Base-by-base conservation (phyloP, 2,797 vertebrate genomes). In the Danio jaintianensis region DNA sequence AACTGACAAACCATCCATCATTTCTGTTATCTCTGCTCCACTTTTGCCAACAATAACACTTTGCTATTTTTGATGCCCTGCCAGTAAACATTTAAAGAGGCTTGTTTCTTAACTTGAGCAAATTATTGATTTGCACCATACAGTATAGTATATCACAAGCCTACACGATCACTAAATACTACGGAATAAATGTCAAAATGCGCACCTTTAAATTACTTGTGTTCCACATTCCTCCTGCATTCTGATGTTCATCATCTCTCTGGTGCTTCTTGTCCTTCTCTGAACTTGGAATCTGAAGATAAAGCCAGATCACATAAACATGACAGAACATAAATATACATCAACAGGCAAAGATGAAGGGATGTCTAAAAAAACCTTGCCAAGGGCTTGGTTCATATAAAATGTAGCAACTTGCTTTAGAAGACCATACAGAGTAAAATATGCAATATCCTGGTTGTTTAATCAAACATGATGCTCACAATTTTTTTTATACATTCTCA, bases 41-140 rank as follows among this genome's bases (percentile, higher is more conserved):
- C 7, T 67, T 59, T 68, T 50, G 62, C 29, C 68, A 68, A 52
- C 18, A 67, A 67, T 43, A 77, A 58, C 74, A 82, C 66, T 38
- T 68, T 48, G 22, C 66, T 59, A 29, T 50, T 63, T 63, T 72
- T 72, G 75, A 72, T 47, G 13, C 29, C 15, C 63, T 52, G 59
- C 61, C 75, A 64, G 12, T 71, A 22, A 42, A 43, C 38, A 18
- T 36, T 75, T 4, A 78, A 29, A 59, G 40, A 13, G 67, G 62
- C 18, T 52, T 61, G 40, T 29, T 77, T 47, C 42, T 45, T 7
- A 8, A 15, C 8, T 66, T 50, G 40, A 77, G 52, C 42, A 2
- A 62, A 22, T 81, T 13, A 53, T 11, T 20, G 42, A 70, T 56
- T 56, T 56, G 18, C 11, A n/a, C 16, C 48, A 7, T 52, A 53